Percentiles rank a stretch among this genome's conserved stretches.
Evolutionary conservation across 1,140 invertebrate species (phyloP).

Genomic region (Rhagoletis pomonella): DNA sequence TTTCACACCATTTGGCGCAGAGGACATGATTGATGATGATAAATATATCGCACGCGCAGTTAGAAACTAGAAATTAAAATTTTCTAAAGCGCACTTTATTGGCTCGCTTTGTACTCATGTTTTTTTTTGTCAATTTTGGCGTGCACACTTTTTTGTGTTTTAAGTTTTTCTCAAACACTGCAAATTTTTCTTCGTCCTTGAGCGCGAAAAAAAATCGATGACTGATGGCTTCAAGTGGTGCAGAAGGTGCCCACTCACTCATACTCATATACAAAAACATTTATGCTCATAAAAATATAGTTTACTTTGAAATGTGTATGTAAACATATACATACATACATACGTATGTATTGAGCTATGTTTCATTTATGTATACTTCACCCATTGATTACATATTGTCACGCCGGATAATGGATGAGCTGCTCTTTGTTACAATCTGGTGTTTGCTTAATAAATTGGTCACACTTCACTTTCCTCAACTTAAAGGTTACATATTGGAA

Average conservation of each 20-base stretch:
- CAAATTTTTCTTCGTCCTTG: not conserved
- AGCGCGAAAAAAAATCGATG: not conserved
- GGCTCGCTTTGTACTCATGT: not conserved
- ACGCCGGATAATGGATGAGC: slow-evolving; percentile 22
- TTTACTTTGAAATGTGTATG: too few relatives aligned
- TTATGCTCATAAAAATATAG: too few relatives aligned
- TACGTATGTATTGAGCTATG: too few relatives aligned
- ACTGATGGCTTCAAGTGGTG: too few relatives aligned
- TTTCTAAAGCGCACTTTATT: not conserved
- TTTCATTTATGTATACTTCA: not conserved
- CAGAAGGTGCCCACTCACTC: not conserved
- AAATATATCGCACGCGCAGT: not conserved
- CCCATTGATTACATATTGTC: slow-evolving; percentile 35
- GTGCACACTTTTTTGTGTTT: not conserved
- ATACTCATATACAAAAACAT: too few relatives aligned
- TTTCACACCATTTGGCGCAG: not conserved
- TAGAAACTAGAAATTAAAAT: slow-evolving; percentile 22
- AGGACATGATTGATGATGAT: slow-evolving; percentile 42
- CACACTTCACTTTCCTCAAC: not conserved
- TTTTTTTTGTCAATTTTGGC: not conserved
- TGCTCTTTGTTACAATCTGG: not conserved
- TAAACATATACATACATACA: too few relatives aligned
- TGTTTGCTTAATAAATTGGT: slow-evolving; percentile 24
- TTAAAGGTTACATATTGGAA: not conserved
- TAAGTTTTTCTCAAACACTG: not conserved